phyloP scores from a whole-genome alignment of 2,113 vertebrate species.

The Spheniscus mendiculus region DNA sequence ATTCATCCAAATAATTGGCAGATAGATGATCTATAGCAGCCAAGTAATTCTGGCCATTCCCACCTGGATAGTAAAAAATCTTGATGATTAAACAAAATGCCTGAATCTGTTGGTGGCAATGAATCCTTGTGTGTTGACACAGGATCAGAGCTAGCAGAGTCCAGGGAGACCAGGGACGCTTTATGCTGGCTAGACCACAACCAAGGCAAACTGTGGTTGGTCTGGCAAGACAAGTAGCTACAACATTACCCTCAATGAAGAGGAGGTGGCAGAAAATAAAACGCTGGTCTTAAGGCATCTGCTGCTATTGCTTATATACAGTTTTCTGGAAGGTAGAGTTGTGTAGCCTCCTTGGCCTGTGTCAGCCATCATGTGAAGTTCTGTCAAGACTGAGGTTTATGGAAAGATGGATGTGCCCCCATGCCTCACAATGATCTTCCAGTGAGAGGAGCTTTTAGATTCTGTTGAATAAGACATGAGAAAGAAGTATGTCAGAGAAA shows the following conservation, averaged over 20 bases:
- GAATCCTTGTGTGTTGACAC: background rate
- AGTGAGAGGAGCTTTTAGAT: background rate
- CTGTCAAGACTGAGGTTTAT: background rate
- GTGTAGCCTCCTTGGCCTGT: background rate
- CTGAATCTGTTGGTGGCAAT: background rate
- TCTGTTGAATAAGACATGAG: background rate
- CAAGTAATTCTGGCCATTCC: constrained; percentile 28
- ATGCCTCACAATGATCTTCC: background rate
- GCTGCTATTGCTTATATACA: background rate
- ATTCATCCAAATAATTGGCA: constrained; percentile 23
- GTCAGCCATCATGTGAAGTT: background rate
- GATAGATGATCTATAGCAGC: background rate
- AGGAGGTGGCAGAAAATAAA: background rate
- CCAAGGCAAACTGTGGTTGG: background rate
- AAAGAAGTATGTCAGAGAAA: background rate
- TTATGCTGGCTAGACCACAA: background rate
- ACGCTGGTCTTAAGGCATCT: background rate
- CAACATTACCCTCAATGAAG: background rate
- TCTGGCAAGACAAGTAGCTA: background rate
- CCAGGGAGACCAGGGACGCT: background rate
- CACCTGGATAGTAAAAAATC: background rate
- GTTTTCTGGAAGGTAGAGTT: background rate
- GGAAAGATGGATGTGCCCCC: background rate
- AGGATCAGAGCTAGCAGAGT: background rate
- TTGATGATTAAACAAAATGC: background rate